Percentiles rank a stretch among this genome's conserved stretches.
phyloP scores from a whole-genome alignment of 2,797 vertebrate species.

The Natrix natrix region DNA sequence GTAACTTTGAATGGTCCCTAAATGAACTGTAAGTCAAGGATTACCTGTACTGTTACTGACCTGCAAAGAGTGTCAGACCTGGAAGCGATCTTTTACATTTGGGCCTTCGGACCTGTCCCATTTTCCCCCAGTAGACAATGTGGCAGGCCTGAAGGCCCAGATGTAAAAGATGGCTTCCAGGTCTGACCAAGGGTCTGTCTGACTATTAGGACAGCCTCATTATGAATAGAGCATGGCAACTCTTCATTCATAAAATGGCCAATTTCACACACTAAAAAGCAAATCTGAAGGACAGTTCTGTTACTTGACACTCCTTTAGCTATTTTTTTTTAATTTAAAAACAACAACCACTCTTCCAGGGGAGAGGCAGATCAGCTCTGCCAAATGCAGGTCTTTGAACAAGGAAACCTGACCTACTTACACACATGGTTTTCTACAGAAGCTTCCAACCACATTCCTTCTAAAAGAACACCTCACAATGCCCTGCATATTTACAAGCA shows the following conservation, averaged over 20 bases:
- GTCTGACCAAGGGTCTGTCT: background rate
- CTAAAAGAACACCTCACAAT: background rate
- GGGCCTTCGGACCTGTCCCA: too few species aligned
- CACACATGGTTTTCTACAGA: background rate
- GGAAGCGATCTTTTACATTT: too few species aligned
- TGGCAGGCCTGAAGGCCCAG: too few species aligned
- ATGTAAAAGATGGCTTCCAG: too few species aligned
- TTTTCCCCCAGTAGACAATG: too few species aligned
- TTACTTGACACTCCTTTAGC: background rate
- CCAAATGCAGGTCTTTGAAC: background rate
- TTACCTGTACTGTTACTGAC: background rate
- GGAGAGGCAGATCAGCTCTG: background rate
- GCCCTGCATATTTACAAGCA: background rate
- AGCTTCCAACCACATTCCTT: background rate
- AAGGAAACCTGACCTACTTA: background rate
- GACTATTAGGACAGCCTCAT: background rate
- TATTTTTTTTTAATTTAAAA: background rate
- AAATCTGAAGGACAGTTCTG: background rate
- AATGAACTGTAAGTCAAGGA: background rate
- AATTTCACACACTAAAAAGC: background rate
- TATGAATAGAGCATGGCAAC: background rate
- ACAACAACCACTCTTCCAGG: background rate
- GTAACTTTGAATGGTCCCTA: background rate
- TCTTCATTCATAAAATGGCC: background rate
- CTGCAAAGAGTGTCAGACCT: background rate